A percentile compares a stretch with the other conserved stretches of the same genome.
These are phyloP conservation scores for Eupristina koningsbergeri DNA, from an alignment of 1,140 invertebrate genomes.

Conservation along the genomic window DNA sequence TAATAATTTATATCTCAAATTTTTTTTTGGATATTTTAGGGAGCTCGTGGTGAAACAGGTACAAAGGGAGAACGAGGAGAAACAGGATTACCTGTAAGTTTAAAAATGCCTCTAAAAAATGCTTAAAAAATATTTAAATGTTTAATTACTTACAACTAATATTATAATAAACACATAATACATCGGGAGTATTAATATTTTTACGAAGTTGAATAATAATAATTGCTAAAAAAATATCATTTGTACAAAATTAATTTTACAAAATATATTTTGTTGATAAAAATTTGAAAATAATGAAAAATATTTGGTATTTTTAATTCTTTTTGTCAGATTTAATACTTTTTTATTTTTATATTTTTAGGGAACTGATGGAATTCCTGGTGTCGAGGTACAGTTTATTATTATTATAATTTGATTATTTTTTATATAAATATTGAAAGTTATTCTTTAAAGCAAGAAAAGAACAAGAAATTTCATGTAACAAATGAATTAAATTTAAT, in stretches of 20 bases:
- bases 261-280: neutral
- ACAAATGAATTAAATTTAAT: neutral
- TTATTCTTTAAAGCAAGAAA: neutral
- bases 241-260: neutral
- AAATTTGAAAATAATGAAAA: neutral
- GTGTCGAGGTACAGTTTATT: constrained; percentile 83
- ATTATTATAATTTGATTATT: neutral
- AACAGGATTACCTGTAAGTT: constrained; percentile 91
- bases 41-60: constrained; percentile 91
- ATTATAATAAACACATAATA: too few species aligned
- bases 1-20: constrained; percentile 8
- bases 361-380: constrained; percentile 94
- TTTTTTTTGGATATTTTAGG: constrained; percentile 76
- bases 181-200: too few species aligned
- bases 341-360: constrained; percentile 74
- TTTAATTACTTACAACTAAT: too few species aligned
- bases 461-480: neutral
- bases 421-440: neutral
- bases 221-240: neutral
- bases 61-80: constrained; percentile 92
- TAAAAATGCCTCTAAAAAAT: too few species aligned
- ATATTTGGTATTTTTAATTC: neutral
- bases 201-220: too few species aligned
- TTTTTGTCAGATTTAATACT: neutral
- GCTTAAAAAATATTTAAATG: neutral